Base-by-base conservation (phyloP, 1,140 invertebrate species). In the Pararge aegeria region DNA sequence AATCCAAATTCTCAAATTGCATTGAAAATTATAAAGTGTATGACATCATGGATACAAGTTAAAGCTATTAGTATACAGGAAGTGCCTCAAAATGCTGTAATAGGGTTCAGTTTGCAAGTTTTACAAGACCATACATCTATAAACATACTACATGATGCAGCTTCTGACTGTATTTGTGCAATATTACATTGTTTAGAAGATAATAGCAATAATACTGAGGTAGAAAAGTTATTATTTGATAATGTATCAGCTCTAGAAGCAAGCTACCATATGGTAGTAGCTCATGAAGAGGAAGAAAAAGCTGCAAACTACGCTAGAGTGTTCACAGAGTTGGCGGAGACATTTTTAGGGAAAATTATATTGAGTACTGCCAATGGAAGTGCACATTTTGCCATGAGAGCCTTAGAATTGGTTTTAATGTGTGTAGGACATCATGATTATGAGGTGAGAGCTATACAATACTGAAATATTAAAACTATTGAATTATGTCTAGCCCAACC, bases 401-500 rank as follows among this genome's bases (percentile, higher is more conserved):
- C 96, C 10, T 89, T 99, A 52, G 97, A 99, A 81, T 90, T 98
- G 70, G 94, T 98, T 24, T 90, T 99, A 9, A 94, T 95, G 6
- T 98, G 98, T 91, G 96, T 97, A 34, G 97, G 97, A 0, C 97
- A 99, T 92, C 97, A 99, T 87, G 97, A 99, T 87, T 99, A 98
- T 91, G 97, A 98, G 94, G 95, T 87, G 65, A 71, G 65, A 15
- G 21, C 10, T 34, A 1, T 27, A 27, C 10, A 7, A 27, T 27
- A 27, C 3, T 27, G 10, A 27, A 27, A n/a, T n/a, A n/a, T n/a
- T n/a, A n/a, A n/a, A n/a, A n/a, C n/a, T n/a, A n/a, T n/a, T n/a
- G n/a, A n/a, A n/a, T n/a, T n/a, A n/a, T n/a, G n/a, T n/a, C n/a
- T n/a, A n/a, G n/a, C n/a, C n/a, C n/a, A n/a, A n/a, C n/a, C n/a